These are phyloP conservation scores for Drosophila ambigua DNA, from an alignment of 1,140 invertebrate genomes.

Conservation along the genomic window DNA sequence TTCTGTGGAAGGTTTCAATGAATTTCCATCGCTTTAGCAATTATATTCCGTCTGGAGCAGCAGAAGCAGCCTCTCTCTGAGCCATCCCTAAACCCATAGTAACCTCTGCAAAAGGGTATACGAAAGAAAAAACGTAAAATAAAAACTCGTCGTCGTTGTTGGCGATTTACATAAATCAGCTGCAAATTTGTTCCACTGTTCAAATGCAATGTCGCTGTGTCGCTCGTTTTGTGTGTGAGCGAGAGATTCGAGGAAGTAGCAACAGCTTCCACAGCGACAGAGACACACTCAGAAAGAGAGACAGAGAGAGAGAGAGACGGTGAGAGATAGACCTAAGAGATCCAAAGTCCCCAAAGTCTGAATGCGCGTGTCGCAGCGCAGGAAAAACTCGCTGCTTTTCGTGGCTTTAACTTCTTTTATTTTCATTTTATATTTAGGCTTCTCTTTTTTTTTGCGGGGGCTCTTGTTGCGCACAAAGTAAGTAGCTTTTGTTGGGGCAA, in stretches of 20 bases:
- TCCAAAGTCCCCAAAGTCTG: constrained; percentile 19
- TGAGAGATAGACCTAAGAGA: too few relatives aligned
- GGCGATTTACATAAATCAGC: constrained; percentile 80
- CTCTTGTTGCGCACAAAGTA: constrained; percentile 39
- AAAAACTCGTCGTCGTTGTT: constrained; percentile 58
- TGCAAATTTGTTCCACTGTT: constrained; percentile 81
- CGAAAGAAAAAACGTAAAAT: constrained; percentile 32
- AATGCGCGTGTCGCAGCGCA: constrained; percentile 67
- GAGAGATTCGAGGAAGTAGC: constrained; percentile 75
- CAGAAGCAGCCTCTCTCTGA: too few relatives aligned
- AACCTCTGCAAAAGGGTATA: too few relatives aligned
- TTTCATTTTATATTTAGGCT: constrained; percentile 56
- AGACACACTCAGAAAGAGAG: constrained; percentile 16
- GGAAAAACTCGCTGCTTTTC: constrained; percentile 65
- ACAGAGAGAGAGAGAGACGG: constrained; percentile 16
- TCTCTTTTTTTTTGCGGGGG: constrained; percentile 54
- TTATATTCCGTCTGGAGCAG: too few relatives aligned
- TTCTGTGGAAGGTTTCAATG: too few relatives aligned
- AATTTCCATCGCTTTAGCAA: too few relatives aligned
- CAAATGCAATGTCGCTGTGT: constrained; percentile 67
- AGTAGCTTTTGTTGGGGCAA: constrained; percentile 50
- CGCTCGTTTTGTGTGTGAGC: constrained; percentile 36
- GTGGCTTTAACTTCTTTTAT: constrained; percentile 28
- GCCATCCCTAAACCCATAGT: too few relatives aligned
- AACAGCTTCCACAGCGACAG: constrained; percentile 65